Conservation (phyloP, 35 echinoderm and acorn worm species). For the Amphiura filiformis region DNA sequence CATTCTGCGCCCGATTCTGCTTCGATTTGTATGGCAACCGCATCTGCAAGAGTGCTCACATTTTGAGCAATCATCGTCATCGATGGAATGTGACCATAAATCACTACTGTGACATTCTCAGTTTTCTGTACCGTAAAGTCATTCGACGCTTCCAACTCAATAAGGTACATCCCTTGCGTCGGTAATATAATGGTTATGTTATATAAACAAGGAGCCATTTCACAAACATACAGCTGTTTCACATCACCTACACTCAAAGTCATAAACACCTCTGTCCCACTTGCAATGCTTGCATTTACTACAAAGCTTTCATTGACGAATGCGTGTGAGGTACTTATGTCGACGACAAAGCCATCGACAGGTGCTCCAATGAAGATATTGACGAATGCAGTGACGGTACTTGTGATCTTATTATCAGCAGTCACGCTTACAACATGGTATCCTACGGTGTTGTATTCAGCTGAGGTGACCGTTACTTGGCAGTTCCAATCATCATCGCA, state of each 20-base stretch:
- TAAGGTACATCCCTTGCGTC: neutral
- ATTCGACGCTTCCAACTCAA: constrained; percentile 22
- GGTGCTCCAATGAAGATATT: neutral
- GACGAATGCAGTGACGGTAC: neutral
- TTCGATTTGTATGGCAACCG: neutral
- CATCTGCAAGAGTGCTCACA: neutral
- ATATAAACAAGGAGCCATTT: constrained; percentile 3
- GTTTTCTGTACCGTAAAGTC: neutral
- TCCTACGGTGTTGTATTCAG: neutral
- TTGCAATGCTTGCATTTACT: neutral
- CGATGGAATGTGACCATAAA: neutral
- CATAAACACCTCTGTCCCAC: neutral
- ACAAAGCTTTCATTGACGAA: neutral
- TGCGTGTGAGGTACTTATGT: neutral
- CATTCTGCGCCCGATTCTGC: neutral
- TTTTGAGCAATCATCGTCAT: neutral
- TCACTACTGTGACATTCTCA: neutral
- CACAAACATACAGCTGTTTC: neutral
- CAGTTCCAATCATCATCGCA: neutral
- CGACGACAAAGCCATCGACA: neutral
- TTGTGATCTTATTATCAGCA: neutral
- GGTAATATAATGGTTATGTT: neutral
- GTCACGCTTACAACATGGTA: neutral
- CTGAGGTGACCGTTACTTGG: neutral
- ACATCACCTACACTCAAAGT: neutral